Conservation (phyloP, 30 jellyfish, hydroid and myxozoan genomes). For the Aurelia aurita complex sp. Pacific region DNA sequence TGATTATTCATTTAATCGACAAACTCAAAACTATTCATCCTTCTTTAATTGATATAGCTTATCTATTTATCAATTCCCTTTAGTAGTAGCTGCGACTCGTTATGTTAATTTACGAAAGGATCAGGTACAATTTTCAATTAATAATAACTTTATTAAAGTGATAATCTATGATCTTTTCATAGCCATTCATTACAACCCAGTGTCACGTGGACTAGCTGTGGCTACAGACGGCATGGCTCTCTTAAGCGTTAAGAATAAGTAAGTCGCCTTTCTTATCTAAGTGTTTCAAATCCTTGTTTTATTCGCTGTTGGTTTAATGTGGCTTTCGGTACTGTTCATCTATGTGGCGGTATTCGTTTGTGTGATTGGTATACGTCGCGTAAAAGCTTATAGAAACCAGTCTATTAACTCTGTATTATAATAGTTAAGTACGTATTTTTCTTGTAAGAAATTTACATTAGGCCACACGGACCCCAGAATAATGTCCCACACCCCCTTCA, state of each 20-base stretch:
- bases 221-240: slow-evolving; percentile 94
- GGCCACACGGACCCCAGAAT: too few relatives aligned
- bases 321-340: slow-evolving; percentile 37
- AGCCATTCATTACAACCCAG: slow-evolving; percentile 98
- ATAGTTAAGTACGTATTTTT: too few relatives aligned
- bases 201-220: slow-evolving; percentile 94
- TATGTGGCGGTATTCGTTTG: slow-evolving; percentile 46
- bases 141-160: slow-evolving; percentile 16
- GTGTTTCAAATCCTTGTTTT: slow-evolving; percentile 28
- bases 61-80: slow-evolving; percentile 43
- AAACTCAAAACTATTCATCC: slow-evolving; percentile 23
- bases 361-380: slow-evolving; percentile 18
- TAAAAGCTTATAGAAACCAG: too few relatives aligned
- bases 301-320: slow-evolving; percentile 52
- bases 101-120: slow-evolving; percentile 42
- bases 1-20: slow-evolving; percentile 28
- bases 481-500: too few relatives aligned
- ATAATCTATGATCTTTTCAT: slow-evolving; percentile 28
- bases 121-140: slow-evolving; percentile 42
- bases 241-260: slow-evolving; percentile 91
- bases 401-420: not conserved
- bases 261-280: slow-evolving; percentile 34
- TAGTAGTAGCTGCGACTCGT: slow-evolving; percentile 67
- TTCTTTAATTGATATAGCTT: slow-evolving; percentile 40
- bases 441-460: too few relatives aligned